Evolutionary conservation across 2,888 invertebrate species (phyloP), one percentile per base, ranked within the genome.

Genomic region (Heliconius ethilla): DNA sequence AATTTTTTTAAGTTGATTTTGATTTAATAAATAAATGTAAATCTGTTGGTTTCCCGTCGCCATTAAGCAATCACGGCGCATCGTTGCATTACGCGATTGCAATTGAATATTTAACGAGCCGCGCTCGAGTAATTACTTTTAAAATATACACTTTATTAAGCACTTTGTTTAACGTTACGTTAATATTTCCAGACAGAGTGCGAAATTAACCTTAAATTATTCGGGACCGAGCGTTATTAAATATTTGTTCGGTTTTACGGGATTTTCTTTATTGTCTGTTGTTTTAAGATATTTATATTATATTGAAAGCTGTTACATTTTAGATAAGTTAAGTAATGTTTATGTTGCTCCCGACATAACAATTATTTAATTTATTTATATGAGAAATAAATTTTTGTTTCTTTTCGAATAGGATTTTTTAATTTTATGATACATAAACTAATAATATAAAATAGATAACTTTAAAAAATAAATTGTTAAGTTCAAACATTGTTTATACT

Each of bases 101-200:
- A 66, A n/a, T 70, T 81, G 80, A 81, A 81, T 80, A 78, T 80
- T 79, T 80, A 78, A 78, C 80, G 76, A 75, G 69, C 75, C 74
- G 72, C 72, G 63, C 55, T 74, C 59, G 15, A 40, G 37, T 80
- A 76, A 79, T 79, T 81, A 77, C 78, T 75, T 81, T 75, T 78
- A 76, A 75, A 78, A 75, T 72, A 62, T 72, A 62, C 67, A 75
- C 75, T 59, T 75, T 70, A 66, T 72, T 72, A 72, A 72, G 25
- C 55, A 37, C 45, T 76, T 66, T 65, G 33, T 27, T 70, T 59
- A n/a, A 51, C 51, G 51, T 76, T 45, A 63, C n/a, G 29, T 29
- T 67, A 33, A 45, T 29, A 27, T 45, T 69, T 59, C 15, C 69
- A 59, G 59, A 59, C 72, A 72, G 59, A 59, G 59, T 15, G 37